Evolutionary conservation across 2,888 invertebrate species (phyloP), one percentile per base, ranked within the genome.

Genomic region (Pseudococcus jackbeardsleyi): DNA sequence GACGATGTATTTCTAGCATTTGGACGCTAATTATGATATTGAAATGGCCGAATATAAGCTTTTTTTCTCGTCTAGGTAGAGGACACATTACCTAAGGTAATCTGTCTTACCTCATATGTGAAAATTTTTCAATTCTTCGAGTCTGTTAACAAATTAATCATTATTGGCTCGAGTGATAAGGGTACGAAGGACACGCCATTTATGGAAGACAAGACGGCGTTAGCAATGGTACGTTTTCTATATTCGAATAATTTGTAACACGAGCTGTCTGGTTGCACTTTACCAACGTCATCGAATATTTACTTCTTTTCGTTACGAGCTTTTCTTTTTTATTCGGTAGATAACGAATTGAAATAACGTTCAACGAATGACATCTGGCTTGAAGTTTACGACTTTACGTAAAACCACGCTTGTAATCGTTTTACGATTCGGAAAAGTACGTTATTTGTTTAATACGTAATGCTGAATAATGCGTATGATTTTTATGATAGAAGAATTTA

Each of bases 371-470:
- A 64, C 64, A 64, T 64, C 64, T 64, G 64, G 64, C 64, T 64
- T 22, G 64, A 64, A 64, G 22, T 64, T 64, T 64, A 64, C 22
- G 64, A 64, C 64, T 64, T 64, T 64, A 22, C 64, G 64, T 64
- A 64, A 64, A 64, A 8, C 19, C 19, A 19, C 64, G 50, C 50
- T 50, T 50, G 50, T 50, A 50, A 50, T 50, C 50, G 17, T 50
- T 50, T 50, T 50, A 50, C 50, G 50, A 50, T 50, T 50, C 17
- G 50, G 17, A 50, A 50, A 50, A 33, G 3, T 33, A 50, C 50
- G 50, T 12, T 50, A 12, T 50, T 50, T 50, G 50, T 17, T 11
- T 17, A 50, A 50, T 50, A 15, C 17, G 50, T 50, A 50, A 50
- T 50, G 12, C 2, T 5, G 46, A 33, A 12, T 46, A 46, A 46